Evolutionary conservation across 1,140 invertebrate species (phyloP).

Genomic region (Brachionus sp.): DNA sequence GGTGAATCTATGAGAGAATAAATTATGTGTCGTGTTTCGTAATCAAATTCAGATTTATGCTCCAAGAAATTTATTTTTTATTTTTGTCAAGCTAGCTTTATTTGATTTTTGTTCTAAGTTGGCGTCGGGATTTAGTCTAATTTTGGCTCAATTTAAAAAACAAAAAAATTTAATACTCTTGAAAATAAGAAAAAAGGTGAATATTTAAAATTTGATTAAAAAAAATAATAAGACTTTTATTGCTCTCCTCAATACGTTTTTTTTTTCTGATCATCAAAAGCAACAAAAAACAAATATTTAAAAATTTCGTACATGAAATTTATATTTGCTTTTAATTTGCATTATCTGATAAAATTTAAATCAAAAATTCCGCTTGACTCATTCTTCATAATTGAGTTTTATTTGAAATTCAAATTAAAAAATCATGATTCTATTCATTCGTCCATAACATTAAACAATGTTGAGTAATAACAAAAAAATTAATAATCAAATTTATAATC

Average conservation of each 20-base stretch:
- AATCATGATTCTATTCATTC: not conserved
- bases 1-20: not conserved
- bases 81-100: not conserved
- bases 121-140: not conserved
- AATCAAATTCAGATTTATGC: not conserved
- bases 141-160: not conserved
- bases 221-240: not conserved
- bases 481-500: not conserved
- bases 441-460: no score
- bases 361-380: not conserved
- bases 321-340: not conserved
- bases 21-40: not conserved
- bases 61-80: not conserved
- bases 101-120: not conserved
- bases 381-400: not conserved
- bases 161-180: not conserved
- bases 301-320: not conserved
- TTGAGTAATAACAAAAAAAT: not conserved
- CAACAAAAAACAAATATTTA: not conserved
- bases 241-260: not conserved
- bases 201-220: not conserved
- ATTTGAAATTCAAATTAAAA: not conserved
- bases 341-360: not conserved
- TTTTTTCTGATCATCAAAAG: not conserved
- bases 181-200: not conserved